Conservation (phyloP, 2,888 invertebrate genomes). For the Xestia c-nigrum region DNA sequence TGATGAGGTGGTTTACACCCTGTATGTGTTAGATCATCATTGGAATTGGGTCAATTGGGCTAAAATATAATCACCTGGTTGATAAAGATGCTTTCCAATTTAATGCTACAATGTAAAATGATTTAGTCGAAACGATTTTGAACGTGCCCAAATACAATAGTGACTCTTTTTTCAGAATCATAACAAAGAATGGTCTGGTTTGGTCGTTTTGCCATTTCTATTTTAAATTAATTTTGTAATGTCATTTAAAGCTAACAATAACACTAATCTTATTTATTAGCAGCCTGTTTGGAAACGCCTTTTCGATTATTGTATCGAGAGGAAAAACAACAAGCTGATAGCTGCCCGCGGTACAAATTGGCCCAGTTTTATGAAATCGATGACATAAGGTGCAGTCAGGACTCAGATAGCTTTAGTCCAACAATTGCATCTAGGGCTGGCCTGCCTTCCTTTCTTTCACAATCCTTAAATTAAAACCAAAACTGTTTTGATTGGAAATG, state of each 20-base stretch:
- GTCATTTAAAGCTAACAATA: conserved; percentile 6
- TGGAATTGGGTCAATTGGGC: neutral
- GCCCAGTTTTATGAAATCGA: conserved; percentile 74
- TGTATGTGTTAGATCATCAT: conserved; percentile 1
- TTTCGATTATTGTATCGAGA: conserved; percentile 57
- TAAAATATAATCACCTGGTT: neutral
- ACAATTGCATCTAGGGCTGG: conserved; percentile 57
- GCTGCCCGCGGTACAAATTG: conserved; percentile 63
- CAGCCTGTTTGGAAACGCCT: conserved; percentile 43
- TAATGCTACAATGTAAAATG: neutral
- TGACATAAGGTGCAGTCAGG: conserved; percentile 77
- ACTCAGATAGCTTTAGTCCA: conserved; percentile 64
- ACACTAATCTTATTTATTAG: conserved; percentile 40
- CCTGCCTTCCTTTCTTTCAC: neutral
- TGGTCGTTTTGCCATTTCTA: neutral
- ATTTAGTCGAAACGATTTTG: conserved; percentile 14
- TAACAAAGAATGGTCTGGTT: conserved; percentile 14
- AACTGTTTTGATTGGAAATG: neutral
- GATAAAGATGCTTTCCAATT: conserved; percentile 2
- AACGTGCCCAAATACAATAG: conserved; percentile 33
- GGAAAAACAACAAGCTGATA: conserved; percentile 63
- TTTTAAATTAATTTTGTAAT: conserved; percentile 27
- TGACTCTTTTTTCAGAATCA: conserved; percentile 15
- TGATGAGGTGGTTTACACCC: too few relatives aligned
- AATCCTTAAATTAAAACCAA: neutral